Base-by-base conservation (phyloP, 1,140 invertebrate species). In the Drosophila parabipectinata region DNA sequence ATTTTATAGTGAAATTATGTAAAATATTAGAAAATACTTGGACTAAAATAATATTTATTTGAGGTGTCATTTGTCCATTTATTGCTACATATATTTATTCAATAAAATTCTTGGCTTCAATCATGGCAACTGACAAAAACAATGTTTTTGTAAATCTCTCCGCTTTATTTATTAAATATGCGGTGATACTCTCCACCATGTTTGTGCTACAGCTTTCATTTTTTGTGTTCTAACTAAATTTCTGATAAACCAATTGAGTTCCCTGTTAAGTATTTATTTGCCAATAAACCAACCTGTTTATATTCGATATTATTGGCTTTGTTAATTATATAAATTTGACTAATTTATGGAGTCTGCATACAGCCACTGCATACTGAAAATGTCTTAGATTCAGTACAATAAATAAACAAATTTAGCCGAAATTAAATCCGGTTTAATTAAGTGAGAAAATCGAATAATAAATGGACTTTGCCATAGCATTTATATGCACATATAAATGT, bases 381-480 rank as follows among this genome's bases (percentile, higher is more conserved):
- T 69, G 66, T 66, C 44, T 41, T 37, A 57, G 64, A 69, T 41
- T 26, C 39, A 32, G 21, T 14, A 32, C n/a, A 69, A 69, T 69
- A 69, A 57, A 69, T 26, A 69, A 69, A 57, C 51, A 68, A 56
- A 44, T 54, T 48, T 47, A 26, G 32, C 28, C 28, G 1, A 44
- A n/a, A 69, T 55, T 69, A 69, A 69, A 57, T 69, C 30, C 32
- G 21, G 26, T 48, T 69, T 69, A 71, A 71, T 71, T 71, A 71
- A 57, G 64, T 57, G 44, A 69, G 34, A 32, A 69, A 57, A 69
- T 69, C 52, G 41, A 57, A 57, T 71, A 48, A 57, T 57, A 50
- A 57, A 71, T 56, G 30, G 44, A 48, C 34, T 39, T 12, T 34
- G 0, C 41, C 2, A 14, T n/a, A 8, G 6, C 44, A 7, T 32